phyloP scores from a whole-genome alignment of 23 tunicate species.

The Styela plicata region DNA sequence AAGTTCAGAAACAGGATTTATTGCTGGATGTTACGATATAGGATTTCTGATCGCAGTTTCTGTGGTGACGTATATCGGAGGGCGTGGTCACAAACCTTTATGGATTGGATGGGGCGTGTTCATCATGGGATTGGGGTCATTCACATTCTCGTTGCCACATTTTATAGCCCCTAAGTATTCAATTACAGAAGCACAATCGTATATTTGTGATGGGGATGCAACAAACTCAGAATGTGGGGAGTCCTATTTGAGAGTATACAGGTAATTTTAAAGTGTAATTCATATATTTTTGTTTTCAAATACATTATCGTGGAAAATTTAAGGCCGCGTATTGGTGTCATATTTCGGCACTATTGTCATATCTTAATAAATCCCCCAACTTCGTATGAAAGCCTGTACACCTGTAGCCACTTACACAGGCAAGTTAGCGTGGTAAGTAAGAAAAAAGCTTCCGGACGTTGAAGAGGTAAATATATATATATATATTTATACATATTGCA shows the following conservation, averaged over 20 bases:
- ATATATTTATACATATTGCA: too few relatives aligned
- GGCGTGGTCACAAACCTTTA: slow-evolving; percentile 70
- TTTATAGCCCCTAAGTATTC: slow-evolving; percentile 63
- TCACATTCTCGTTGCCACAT: slow-evolving; percentile 76
- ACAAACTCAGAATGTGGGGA: slow-evolving; percentile 9
- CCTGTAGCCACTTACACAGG: too few relatives aligned
- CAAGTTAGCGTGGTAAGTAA: too few relatives aligned
- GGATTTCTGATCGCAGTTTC: slow-evolving; percentile 44
- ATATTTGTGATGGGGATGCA: neutral
- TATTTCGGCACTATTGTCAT: too few relatives aligned
- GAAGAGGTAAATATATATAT: too few relatives aligned
- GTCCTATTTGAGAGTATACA: slow-evolving; percentile 8
- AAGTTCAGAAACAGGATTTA: slow-evolving; percentile 76
- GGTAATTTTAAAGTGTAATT: too few relatives aligned
- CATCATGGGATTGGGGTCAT: slow-evolving; percentile 58
- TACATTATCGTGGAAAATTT: too few relatives aligned
- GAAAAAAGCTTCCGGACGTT: too few relatives aligned
- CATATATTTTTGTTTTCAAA: too few relatives aligned
- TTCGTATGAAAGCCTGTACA: too few relatives aligned
- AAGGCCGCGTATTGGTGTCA: too few relatives aligned
- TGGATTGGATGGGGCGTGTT: slow-evolving; percentile 87
- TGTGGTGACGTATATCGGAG: slow-evolving; percentile 76
- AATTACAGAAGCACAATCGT: neutral
- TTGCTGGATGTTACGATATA: slow-evolving; percentile 72
- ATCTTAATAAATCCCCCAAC: too few relatives aligned